These are phyloP conservation scores for Drosophila merina DNA, from an alignment of 2,888 invertebrate species.

Conservation along the genomic window DNA sequence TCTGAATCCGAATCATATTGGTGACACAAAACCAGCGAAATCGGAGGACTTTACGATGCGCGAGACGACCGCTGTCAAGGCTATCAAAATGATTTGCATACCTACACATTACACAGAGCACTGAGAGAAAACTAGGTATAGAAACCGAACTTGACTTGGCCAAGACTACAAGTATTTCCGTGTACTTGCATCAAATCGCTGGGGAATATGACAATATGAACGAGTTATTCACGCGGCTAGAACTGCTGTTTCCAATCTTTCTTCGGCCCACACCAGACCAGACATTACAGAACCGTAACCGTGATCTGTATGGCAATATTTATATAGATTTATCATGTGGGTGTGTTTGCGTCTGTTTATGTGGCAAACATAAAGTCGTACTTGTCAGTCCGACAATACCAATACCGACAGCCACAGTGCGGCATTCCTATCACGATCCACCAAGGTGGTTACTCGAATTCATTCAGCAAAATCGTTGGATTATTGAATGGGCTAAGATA, in stretches of 20 bases:
- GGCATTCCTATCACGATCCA: constrained; percentile 25
- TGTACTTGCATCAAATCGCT: constrained; percentile 48
- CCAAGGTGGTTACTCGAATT: constrained; percentile 7
- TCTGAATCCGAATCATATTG: constrained; percentile 15
- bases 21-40: constrained; percentile 39
- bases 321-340: constrained; percentile 5
- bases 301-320: constrained; percentile 15
- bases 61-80: constrained; percentile 54
- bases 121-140: background rate
- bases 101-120: constrained; percentile 18
- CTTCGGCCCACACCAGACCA: constrained; percentile 46
- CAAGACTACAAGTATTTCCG: too few relatives aligned
- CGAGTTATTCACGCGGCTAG: constrained; percentile 62
- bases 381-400: constrained; percentile 4
- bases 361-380: background rate
- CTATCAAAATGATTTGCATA: constrained; percentile 58
- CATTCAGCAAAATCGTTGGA: constrained; percentile 9
- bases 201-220: constrained; percentile 67
- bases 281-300: constrained; percentile 28
- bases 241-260: constrained; percentile 26
- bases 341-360: background rate
- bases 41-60: constrained; percentile 63
- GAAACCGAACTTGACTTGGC: too few relatives aligned
- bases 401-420: constrained; percentile 25
- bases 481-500: background rate